These are phyloP conservation scores for Pinna nobilis DNA, from an alignment of 1,140 invertebrate species.

Conservation along the genomic window DNA sequence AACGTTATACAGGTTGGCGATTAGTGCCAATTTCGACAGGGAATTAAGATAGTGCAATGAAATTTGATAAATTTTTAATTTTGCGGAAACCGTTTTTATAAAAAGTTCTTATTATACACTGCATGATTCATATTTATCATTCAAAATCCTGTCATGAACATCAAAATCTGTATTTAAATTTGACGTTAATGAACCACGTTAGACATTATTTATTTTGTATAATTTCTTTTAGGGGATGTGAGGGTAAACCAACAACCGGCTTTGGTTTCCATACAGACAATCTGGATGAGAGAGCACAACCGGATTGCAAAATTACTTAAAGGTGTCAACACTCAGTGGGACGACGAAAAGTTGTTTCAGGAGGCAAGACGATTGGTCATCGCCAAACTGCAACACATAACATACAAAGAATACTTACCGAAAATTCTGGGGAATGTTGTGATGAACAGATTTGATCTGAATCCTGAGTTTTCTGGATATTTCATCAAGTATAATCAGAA, in stretches of 20 bases:
- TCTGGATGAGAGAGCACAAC: constrained; percentile 97
- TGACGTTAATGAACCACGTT: no score
- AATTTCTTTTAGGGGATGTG: constrained; percentile 82
- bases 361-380: constrained; percentile 89
- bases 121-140: background rate
- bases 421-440: constrained; percentile 81
- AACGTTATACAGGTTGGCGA: no score
- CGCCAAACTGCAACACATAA: constrained; percentile 97
- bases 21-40: no score
- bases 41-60: no score
- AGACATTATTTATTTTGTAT: no score
- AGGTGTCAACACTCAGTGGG: constrained; percentile 87
- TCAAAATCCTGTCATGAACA: background rate
- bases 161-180: background rate
- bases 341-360: constrained; percentile 89
- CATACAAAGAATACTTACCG: constrained; percentile 92
- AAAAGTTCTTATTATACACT: no score
- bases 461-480: constrained; percentile 12
- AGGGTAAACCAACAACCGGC: constrained; percentile 91
- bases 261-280: constrained; percentile 94
- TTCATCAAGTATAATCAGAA: constrained; percentile 82
- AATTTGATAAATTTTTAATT: no score
- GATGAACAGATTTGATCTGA: constrained; percentile 25
- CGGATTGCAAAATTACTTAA: constrained; percentile 81
- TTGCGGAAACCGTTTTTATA: background rate